Evolutionary conservation across 2,113 vertebrate genomes (phyloP), one percentile per base, ranked within the genome.

Genomic region (Pristiophorus japonicus): DNA sequence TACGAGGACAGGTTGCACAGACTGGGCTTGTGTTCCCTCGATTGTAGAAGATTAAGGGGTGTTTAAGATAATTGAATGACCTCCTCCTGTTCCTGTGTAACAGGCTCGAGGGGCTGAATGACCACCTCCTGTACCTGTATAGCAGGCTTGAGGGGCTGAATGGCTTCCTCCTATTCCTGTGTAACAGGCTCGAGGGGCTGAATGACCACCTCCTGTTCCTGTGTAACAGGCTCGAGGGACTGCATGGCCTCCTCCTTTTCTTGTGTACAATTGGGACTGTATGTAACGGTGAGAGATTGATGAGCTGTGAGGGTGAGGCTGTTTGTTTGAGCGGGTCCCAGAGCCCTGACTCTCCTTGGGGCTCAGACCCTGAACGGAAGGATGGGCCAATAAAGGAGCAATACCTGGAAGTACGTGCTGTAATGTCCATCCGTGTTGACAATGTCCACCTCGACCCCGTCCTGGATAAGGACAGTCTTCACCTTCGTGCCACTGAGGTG

Each of bases 331-430:
- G 14, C 30, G 2, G 27, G 55, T 62, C n/a, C 27, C 3, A 78
- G 75, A 78, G 75, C 34, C 12, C 0, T 0, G 11, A 78, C n/a
- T 16, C n/a, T 0, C 14, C 11, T 78, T 78, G 75, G 59, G 59
- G 59, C n/a, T 78, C 67, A 3, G 16, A 24, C 0, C 2, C 5
- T 30, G 42, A 27, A 47, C 59, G n/a, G 47, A 63, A 70, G 45
- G 27, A 66, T 14, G 14, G n/a, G 70, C 38, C 27, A 67, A 42
- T 62, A 38, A 47, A 12, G 22, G 7, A 94, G 24, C 22, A 11
- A 30, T 97, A 99, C 99, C 98, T 99, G 99, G 96, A 99, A 99
- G 96, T 99, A 98, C 8, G 99, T 98, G 96, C 99, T 99, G 97
- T 98, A 99, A 97, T 99, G 99, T n/a, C 96, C 42, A n/a, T 99